Conservation (phyloP, 1,140 invertebrate genomes). For the Drosophila grimshawi region DNA sequence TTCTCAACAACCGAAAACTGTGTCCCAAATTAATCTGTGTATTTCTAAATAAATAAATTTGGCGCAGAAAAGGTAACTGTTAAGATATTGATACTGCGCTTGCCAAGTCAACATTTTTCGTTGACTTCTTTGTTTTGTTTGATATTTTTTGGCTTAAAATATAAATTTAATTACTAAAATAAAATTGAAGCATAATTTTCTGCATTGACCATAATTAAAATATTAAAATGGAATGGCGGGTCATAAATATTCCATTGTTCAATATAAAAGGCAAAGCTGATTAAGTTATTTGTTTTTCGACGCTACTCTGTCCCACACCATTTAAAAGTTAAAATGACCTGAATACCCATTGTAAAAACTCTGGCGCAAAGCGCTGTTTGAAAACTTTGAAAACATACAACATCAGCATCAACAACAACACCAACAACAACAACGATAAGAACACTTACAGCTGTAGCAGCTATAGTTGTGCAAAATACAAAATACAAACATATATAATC, state of each 20-base stretch:
- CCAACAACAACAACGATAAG: not conserved
- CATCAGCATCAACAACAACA: slow-evolving; percentile 16
- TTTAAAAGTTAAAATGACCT: slow-evolving; percentile 1
- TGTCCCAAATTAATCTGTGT: too few species aligned
- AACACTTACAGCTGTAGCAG: slow-evolving; percentile 2
- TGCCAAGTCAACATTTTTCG: too few species aligned
- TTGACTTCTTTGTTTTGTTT: too few species aligned
- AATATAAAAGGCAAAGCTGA: slow-evolving; percentile 37
- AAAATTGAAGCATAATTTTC: not conserved
- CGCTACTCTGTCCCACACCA: not conserved
- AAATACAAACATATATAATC: slow-evolving; percentile 40
- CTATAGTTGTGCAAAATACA: slow-evolving; percentile 25
- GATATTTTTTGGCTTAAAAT: not conserved
- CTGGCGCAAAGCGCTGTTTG: slow-evolving; percentile 35
- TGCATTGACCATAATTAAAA: not conserved
- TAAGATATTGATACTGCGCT: too few species aligned
- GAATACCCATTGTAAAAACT: slow-evolving; percentile 13
- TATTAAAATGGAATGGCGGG: slow-evolving; percentile 17
- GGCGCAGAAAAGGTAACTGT: too few species aligned
- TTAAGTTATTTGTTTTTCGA: slow-evolving; percentile 42
- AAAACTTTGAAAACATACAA: slow-evolving; percentile 38
- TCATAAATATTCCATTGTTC: slow-evolving; percentile 19
- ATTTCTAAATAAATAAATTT: too few species aligned
- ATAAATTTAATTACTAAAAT: not conserved
- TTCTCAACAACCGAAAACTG: too few species aligned